phyloP scores from a whole-genome alignment of 1,140 invertebrate genomes.

The Formica selysi region DNA sequence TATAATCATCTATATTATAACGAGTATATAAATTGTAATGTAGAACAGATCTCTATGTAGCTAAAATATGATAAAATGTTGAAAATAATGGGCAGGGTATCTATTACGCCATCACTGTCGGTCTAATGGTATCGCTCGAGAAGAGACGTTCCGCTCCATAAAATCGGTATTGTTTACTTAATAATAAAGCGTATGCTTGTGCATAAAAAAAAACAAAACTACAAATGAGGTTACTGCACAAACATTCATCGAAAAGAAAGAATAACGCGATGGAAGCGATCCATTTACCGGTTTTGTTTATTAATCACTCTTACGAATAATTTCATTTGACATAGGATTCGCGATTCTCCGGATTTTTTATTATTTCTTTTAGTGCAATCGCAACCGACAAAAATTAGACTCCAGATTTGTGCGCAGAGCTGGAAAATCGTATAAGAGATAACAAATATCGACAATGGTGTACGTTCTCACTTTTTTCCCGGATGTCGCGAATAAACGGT shows the following conservation, averaged over 20 bases:
- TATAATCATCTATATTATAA: background rate
- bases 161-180: conserved; percentile 5
- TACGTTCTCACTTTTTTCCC: conserved; percentile 5
- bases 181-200: conserved; percentile 11
- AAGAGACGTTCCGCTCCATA: conserved; percentile 7
- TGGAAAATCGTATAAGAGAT: conserved; percentile 23
- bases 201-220: background rate
- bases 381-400: conserved; percentile 21
- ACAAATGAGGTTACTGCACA: background rate
- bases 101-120: background rate
- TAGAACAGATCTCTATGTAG: too few relatives aligned
- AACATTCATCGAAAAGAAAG: background rate
- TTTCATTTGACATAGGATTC: conserved; percentile 21
- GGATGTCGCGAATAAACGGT: background rate
- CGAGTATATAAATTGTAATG: background rate
- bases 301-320: conserved; percentile 29
- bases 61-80: conserved; percentile 1
- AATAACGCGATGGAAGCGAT: conserved; percentile 20
- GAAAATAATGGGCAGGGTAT: background rate
- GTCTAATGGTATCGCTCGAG: conserved; percentile 1
- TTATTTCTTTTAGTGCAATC: background rate
- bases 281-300: background rate
- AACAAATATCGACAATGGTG: conserved; percentile 5
- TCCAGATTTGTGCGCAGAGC: background rate
- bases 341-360: background rate